A percentile compares a stretch with the other conserved stretches of the same genome.
phyloP scores from a whole-genome alignment of 1,140 invertebrate species.

The Zaprionus gabonicus region DNA sequence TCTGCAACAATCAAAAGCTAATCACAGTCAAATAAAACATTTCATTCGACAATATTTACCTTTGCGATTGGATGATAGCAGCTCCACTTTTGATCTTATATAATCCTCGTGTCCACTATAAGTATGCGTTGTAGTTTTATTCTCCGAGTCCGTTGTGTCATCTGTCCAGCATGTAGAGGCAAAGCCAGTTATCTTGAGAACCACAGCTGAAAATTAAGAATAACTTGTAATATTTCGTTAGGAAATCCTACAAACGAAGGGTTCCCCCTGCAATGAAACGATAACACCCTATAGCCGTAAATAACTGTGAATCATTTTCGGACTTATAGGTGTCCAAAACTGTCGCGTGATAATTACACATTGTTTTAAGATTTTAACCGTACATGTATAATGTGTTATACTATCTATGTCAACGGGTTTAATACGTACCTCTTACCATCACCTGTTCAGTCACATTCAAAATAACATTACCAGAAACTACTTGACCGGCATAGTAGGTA shows the following conservation, averaged over 20 bases:
- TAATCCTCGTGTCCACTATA: constrained; percentile 77
- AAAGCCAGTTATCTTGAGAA: constrained; percentile 66
- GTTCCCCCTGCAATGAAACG: constrained; percentile 3
- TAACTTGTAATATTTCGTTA: not conserved
- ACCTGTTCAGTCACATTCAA: constrained; percentile 84
- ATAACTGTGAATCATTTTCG: constrained; percentile 23
- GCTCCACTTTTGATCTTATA: constrained; percentile 62
- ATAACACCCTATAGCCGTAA: constrained; percentile 7
- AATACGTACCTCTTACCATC: constrained; percentile 79
- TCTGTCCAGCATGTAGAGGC: constrained; percentile 69
- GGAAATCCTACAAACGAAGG: not conserved
- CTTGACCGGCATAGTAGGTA: constrained; percentile 85
- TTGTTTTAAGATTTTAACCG: not conserved
- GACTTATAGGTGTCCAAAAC: not conserved
- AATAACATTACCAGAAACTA: constrained; percentile 84
- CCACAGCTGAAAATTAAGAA: constrained; percentile 46
- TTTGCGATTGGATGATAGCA: constrained; percentile 54
- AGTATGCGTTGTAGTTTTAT: constrained; percentile 36
- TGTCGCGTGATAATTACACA: not conserved
- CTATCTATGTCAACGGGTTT: not conserved
- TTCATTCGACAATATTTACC: constrained; percentile 31
- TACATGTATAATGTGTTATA: not conserved
- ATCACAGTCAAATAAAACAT: constrained; percentile 2
- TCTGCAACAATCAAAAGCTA: constrained; percentile 21
- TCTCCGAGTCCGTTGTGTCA: constrained; percentile 26